Conservation (phyloP, 2,888 invertebrate species). For the Drosophila neutralis region DNA sequence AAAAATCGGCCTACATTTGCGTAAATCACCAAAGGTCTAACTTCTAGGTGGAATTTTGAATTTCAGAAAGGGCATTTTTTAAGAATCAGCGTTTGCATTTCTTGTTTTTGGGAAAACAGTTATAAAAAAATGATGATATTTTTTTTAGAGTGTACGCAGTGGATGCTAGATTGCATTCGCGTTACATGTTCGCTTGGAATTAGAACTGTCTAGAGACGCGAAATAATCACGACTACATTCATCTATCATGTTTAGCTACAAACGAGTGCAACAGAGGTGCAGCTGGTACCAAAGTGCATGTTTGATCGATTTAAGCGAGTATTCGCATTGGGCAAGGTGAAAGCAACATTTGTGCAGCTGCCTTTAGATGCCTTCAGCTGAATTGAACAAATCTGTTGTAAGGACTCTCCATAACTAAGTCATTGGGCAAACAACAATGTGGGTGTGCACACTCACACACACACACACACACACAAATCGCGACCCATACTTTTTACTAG, state of each 20-base stretch:
- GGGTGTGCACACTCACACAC: not conserved
- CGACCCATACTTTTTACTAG: slow-evolving; percentile 3
- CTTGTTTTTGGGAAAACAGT: not conserved
- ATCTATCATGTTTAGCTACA: not conserved
- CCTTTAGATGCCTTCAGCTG: not conserved
- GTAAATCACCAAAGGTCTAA: not conserved
- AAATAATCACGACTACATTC: not conserved
- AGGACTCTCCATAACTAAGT: slow-evolving; percentile 56
- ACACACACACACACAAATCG: not conserved
- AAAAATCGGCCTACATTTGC: not conserved
- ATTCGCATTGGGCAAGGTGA: slow-evolving; percentile 16
- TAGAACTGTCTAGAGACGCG: not conserved
- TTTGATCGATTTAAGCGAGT: slow-evolving; percentile 37
- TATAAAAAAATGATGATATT: not conserved
- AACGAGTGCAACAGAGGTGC: not conserved
- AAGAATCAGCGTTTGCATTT: too few relatives aligned
- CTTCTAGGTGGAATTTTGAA: not conserved
- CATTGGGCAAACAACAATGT: slow-evolving; percentile 44
- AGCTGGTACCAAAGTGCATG: slow-evolving; percentile 14
- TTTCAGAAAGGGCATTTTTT: not conserved
- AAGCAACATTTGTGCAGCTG: slow-evolving; percentile 19
- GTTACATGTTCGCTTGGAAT: not conserved
- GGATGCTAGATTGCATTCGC: not conserved
- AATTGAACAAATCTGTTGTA: slow-evolving; percentile 28
- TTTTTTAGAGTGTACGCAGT: not conserved